Conservation (phyloP, 2,797 vertebrate genomes). For the Ibycter americanus region DNA sequence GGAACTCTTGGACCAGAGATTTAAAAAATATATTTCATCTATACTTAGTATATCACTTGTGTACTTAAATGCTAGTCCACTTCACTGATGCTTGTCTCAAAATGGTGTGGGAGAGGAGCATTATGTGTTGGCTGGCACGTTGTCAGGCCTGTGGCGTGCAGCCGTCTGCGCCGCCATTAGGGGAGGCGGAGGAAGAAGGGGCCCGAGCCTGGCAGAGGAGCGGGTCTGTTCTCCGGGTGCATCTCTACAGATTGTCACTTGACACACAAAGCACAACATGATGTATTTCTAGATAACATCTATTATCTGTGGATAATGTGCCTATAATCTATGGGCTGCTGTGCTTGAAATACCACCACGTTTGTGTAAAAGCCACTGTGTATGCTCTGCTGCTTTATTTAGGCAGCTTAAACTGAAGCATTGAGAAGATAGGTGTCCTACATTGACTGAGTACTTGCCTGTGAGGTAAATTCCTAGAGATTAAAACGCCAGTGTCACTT, state of each 20-base stretch:
- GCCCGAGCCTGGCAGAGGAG: neutral
- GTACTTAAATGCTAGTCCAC: neutral
- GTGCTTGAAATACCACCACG: neutral
- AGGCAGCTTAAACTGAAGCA: neutral
- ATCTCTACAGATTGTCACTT: neutral
- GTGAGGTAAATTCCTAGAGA: constrained; percentile 2
- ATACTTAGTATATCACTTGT: neutral
- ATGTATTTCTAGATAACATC: neutral
- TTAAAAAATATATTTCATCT: neutral
- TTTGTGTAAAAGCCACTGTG: neutral
- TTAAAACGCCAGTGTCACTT: neutral
- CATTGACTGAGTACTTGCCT: neutral
- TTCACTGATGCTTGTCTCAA: neutral
- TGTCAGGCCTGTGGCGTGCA: neutral
- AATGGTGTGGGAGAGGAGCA: neutral
- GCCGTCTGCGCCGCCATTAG: rapidly evolving
- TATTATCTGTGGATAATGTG: neutral
- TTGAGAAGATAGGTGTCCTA: constrained; percentile 22
- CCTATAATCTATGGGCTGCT: neutral
- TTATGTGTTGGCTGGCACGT: rapidly evolving
- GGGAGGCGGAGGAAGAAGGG: neutral
- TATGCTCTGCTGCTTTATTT: constrained; percentile 23
- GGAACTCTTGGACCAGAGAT: neutral
- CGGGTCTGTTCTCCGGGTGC: neutral
- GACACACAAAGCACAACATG: rapidly evolving